These are phyloP conservation scores for Myopa tessellatipennis DNA, from an alignment of 2,888 invertebrate genomes.

Conservation along the genomic window DNA sequence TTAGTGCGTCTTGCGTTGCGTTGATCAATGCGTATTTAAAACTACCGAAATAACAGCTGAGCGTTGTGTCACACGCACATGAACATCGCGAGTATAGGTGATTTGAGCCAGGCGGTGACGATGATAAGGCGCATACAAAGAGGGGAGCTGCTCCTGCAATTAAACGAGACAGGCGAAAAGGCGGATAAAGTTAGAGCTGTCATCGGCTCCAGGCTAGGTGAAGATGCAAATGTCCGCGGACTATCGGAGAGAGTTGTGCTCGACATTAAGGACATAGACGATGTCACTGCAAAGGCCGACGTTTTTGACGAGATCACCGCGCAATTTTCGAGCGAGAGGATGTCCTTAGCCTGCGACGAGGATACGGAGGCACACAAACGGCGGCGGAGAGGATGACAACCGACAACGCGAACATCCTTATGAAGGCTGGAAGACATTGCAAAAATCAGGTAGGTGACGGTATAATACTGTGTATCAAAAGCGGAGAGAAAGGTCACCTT, in stretches of 20 bases:
- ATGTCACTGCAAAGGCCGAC: not conserved
- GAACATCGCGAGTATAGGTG: not conserved
- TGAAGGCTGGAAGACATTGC: conserved; percentile 4
- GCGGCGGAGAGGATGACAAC: not conserved
- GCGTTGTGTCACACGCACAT: too few species aligned
- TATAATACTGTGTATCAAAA: not conserved
- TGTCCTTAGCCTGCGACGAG: not conserved
- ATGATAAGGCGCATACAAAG: not conserved
- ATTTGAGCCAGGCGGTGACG: not conserved
- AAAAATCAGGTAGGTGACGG: not conserved
- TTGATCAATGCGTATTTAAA: too few species aligned
- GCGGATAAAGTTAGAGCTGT: not conserved
- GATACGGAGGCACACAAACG: not conserved
- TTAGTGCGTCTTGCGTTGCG: too few species aligned
- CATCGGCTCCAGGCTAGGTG: not conserved
- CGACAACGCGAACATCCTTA: not conserved
- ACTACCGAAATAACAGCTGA: too few species aligned
- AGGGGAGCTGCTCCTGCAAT: not conserved
- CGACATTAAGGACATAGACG: not conserved
- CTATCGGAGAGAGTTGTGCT: not conserved
- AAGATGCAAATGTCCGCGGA: not conserved
- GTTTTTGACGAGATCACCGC: not conserved
- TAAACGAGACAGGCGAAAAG: not conserved
- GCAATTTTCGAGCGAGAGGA: not conserved
- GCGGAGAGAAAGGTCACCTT: conserved; percentile 19